Evolutionary conservation across 2,113 vertebrate genomes (phyloP).

Genomic region (Pampusana beccarii): DNA sequence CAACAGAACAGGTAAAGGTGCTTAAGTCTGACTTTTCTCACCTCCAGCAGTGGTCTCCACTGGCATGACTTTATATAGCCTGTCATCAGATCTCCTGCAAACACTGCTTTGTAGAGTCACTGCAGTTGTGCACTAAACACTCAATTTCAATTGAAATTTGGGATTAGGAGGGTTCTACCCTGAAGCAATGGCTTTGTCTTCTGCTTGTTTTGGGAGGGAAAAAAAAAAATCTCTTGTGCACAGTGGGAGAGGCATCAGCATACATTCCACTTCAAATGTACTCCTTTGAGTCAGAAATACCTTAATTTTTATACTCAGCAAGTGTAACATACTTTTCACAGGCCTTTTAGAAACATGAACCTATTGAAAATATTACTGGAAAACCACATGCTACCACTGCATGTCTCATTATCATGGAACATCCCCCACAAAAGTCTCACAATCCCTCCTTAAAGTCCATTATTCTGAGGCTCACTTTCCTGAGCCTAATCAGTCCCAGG

Average conservation of each 20-base stretch:
- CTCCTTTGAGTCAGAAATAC: neutral
- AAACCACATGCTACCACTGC: accelerated
- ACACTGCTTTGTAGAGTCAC: neutral
- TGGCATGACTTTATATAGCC: neutral
- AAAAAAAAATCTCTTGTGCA: neutral
- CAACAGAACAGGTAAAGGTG: neutral
- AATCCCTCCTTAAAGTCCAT: accelerated
- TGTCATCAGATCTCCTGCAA: neutral
- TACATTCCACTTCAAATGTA: neutral
- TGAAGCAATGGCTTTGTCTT: neutral
- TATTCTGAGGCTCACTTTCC: neutral
- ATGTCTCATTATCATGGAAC: neutral
- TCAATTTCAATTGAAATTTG: neutral
- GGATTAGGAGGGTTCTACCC: neutral
- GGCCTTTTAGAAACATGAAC: neutral
- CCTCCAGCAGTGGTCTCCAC: neutral
- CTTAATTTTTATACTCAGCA: neutral
- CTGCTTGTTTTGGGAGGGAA: neutral
- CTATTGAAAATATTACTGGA: neutral
- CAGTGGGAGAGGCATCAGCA: neutral
- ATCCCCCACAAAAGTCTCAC: neutral
- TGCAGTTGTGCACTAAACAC: neutral
- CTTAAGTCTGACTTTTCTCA: neutral
- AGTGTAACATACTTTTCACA: neutral
- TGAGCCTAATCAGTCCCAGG: neutral